phyloP scores from a whole-genome alignment of 2,113 vertebrate genomes.

The Aplodontia rufa region DNA sequence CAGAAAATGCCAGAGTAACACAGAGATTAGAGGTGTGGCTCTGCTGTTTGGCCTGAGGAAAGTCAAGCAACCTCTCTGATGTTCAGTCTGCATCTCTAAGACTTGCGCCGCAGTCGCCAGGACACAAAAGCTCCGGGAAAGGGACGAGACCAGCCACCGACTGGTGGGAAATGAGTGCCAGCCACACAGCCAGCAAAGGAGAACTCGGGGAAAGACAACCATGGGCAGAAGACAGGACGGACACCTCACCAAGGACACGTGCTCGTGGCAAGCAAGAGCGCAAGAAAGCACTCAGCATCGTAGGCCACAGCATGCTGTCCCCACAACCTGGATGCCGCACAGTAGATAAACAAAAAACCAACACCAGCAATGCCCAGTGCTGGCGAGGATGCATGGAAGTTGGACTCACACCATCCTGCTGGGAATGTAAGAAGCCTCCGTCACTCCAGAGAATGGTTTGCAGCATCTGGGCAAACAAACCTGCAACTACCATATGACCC shows the following conservation, averaged over 20 bases:
- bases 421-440: neutral
- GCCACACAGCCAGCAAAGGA: neutral
- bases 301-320: too few species aligned
- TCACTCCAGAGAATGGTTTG: neutral
- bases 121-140: neutral
- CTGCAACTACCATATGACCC: neutral
- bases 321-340: neutral
- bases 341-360: neutral
- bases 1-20: neutral
- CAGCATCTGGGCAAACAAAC: neutral
- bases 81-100: neutral
- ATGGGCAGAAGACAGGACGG: neutral
- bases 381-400: neutral
- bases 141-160: neutral
- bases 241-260: neutral
- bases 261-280: neutral
- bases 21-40: neutral
- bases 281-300: neutral
- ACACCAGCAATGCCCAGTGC: neutral
- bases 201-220: too few species aligned
- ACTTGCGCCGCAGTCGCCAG: too few species aligned
- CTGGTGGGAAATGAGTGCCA: neutral
- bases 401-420: neutral
- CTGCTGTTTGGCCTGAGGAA: neutral
- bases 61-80: neutral